Evolutionary conservation across 2,888 invertebrate genomes (phyloP).

Genomic region (Spodoptera exigua): DNA sequence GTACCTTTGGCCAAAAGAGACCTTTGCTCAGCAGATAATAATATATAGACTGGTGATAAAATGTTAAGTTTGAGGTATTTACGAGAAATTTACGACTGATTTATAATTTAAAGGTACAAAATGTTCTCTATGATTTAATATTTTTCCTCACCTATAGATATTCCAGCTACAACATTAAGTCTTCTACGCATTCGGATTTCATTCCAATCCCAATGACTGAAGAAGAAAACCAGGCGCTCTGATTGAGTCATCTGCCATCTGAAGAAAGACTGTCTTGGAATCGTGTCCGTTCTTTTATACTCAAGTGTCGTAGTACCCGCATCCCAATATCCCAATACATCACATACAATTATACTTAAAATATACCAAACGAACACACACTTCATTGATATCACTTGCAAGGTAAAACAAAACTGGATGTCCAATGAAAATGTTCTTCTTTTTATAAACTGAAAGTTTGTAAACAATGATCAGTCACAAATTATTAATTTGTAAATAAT

Average conservation of each 20-base stretch:
- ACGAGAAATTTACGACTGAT: no score
- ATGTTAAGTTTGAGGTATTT: no score
- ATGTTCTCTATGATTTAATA: background rate
- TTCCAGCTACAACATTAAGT: conserved; percentile 47
- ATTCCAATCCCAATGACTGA: conserved; percentile 44
- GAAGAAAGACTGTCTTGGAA: conserved; percentile 42
- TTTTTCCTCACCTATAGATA: conserved; percentile 58
- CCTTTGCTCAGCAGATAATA: no score
- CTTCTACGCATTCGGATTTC: conserved; percentile 36
- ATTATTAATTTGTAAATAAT: background rate
- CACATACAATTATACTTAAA: background rate
- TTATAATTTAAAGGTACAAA: no score
- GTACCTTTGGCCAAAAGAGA: no score
- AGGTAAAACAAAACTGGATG: background rate
- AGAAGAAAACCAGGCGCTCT: background rate
- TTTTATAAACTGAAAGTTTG: conserved; percentile 23
- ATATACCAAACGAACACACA: background rate
- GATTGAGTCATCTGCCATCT: conserved; percentile 52
- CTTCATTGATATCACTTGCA: conserved; percentile 13
- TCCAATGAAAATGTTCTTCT: background rate
- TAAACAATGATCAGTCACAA: conserved; percentile 10
- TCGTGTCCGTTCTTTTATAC: accelerated
- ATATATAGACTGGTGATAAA: no score
- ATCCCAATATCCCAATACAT: conserved; percentile 33
- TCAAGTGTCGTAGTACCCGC: background rate